Conservation (phyloP, 2,113 vertebrate species). For the Rhizomys pruinosus region DNA sequence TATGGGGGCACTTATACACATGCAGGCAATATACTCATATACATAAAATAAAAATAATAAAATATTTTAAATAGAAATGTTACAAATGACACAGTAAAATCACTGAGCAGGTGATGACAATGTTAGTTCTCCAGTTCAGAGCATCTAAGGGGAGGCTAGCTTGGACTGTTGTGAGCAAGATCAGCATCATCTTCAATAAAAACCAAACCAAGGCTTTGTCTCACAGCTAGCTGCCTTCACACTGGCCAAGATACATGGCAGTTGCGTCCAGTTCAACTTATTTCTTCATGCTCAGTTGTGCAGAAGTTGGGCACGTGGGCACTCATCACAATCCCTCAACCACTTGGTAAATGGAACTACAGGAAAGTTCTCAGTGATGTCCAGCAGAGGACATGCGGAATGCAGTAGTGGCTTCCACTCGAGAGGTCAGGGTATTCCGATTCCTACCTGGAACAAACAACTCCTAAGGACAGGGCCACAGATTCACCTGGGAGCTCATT, state of each 20-base stretch:
- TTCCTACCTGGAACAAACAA: background rate
- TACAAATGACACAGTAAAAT: background rate
- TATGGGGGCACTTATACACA: too few species aligned
- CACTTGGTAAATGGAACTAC: background rate
- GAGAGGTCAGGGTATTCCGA: background rate
- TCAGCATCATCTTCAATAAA: background rate
- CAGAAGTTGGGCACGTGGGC: background rate
- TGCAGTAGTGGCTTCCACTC: rapidly evolving
- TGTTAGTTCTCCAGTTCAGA: background rate
- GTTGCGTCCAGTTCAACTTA: background rate
- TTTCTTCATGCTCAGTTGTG: too few species aligned
- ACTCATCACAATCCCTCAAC: background rate
- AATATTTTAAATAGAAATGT: too few species aligned
- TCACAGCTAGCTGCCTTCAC: background rate
- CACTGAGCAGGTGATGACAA: background rate
- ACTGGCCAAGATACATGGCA: background rate
- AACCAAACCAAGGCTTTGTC: background rate
- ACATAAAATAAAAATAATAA: too few species aligned
- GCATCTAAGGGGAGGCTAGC: background rate
- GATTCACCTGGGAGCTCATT: background rate
- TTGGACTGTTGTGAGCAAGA: too few species aligned
- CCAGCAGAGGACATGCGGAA: background rate
- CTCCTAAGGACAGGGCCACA: background rate
- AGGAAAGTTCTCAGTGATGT: rapidly evolving
- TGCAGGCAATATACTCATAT: too few species aligned